These are phyloP conservation scores for Threskiornis aethiopicus DNA, from an alignment of 2,797 vertebrate species.

Conservation along the genomic window DNA sequence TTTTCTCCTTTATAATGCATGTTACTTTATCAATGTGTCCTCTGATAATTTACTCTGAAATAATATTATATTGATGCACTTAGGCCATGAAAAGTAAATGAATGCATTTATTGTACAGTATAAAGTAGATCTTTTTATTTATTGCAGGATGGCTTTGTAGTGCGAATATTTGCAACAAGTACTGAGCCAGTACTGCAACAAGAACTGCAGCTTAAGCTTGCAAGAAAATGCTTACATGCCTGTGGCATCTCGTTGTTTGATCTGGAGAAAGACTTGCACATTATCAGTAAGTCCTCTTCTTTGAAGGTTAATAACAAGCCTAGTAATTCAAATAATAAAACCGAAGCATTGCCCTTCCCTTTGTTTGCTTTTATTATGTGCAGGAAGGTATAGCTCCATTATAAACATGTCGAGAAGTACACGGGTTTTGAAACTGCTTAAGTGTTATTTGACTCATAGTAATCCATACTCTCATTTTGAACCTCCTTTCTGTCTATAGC, in stretches of 20 bases:
- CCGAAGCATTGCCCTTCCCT: not conserved
- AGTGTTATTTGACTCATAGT: not conserved
- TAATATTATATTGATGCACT: not conserved
- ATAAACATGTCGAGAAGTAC: not conserved
- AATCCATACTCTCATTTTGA: not conserved
- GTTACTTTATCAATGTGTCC: not conserved
- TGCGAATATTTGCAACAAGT: slow-evolving; percentile 95
- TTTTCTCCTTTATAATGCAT: not conserved
- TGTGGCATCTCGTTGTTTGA: slow-evolving; percentile 98
- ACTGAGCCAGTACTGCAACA: slow-evolving; percentile 95
- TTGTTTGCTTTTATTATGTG: not conserved
- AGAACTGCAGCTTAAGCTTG: slow-evolving; percentile 97
- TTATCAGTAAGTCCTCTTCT: slow-evolving; percentile 89
- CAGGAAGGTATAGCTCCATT: not conserved
- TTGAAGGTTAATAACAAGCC: not conserved
- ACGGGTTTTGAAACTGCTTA: not conserved
- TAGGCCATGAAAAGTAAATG: not conserved
- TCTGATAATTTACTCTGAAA: not conserved
- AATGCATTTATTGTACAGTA: not conserved
- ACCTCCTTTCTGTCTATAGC: not conserved
- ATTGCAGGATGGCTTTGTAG: slow-evolving; percentile 95
- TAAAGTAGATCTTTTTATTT: not conserved
- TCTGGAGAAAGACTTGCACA: slow-evolving; percentile 98
- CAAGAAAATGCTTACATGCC: slow-evolving; percentile 97
- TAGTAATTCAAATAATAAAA: not conserved